Evolutionary conservation across 1,140 invertebrate genomes (phyloP).

Genomic region (Temnothorax nylanderi): DNA sequence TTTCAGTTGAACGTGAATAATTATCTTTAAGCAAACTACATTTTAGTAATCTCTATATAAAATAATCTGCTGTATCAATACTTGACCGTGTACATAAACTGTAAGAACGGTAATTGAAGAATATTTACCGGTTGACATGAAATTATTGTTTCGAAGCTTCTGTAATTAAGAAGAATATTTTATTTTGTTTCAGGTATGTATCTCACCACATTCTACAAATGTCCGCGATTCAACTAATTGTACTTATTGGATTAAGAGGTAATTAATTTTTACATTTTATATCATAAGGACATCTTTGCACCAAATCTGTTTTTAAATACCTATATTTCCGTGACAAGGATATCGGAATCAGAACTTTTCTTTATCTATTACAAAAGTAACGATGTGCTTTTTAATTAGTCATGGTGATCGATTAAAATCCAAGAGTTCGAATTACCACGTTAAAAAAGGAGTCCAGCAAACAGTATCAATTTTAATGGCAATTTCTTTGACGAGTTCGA

Average conservation of each 20-base stretch:
- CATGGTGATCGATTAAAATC: neutral
- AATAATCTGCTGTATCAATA: slow-evolving; percentile 19
- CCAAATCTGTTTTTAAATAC: neutral
- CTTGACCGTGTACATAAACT: neutral
- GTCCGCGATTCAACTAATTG: neutral
- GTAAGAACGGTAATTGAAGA: slow-evolving; percentile 1
- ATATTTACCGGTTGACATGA: neutral
- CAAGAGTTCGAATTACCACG: neutral
- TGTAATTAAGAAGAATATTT: slow-evolving; percentile 18
- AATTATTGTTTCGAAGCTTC: neutral
- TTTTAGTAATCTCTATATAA: neutral
- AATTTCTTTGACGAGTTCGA: neutral
- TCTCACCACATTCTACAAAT: neutral
- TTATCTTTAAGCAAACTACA: neutral
- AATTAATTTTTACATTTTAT: neutral
- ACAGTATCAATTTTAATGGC: neutral
- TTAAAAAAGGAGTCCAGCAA: neutral
- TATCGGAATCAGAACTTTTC: neutral
- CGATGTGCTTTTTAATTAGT: neutral
- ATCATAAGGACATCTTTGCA: neutral
- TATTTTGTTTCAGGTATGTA: slow-evolving; percentile 67
- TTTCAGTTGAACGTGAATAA: neutral
- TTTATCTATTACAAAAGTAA: neutral
- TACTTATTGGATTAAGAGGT: neutral
- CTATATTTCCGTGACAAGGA: slow-evolving; percentile 12